These are phyloP conservation scores for Xenotilapia longispinis DNA, from an alignment of 2,113 vertebrate genomes.

Conservation along the genomic window DNA sequence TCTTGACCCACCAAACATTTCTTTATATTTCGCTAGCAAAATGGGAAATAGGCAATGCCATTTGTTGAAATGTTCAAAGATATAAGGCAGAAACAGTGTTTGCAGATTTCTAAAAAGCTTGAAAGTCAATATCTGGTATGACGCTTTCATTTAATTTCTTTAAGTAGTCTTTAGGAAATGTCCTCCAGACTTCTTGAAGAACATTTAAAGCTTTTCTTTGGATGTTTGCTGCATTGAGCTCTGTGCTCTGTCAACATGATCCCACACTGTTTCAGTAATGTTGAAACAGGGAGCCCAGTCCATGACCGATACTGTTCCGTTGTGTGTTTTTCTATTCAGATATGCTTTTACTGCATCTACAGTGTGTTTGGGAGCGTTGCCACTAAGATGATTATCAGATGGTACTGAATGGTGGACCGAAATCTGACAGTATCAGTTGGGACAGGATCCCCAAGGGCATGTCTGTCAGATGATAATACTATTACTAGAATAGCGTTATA, in stretches of 20 bases:
- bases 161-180: background rate
- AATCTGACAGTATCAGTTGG: background rate
- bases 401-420: background rate
- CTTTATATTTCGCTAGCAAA: background rate
- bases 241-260: background rate
- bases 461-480: background rate
- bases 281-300: background rate
- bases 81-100: background rate
- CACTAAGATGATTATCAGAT: background rate
- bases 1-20: background rate
- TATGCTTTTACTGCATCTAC: background rate
- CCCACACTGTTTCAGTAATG: background rate
- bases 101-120: background rate
- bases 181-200: background rate
- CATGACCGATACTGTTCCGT: background rate
- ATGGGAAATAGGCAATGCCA: background rate
- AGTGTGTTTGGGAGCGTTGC: background rate
- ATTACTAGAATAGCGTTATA: background rate
- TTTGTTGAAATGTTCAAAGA: background rate
- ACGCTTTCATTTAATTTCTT: background rate
- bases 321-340: background rate
- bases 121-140: background rate
- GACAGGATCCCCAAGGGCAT: background rate
- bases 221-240: background rate
- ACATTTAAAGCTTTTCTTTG: background rate